Percentiles rank a stretch among this genome's conserved stretches.
These are phyloP conservation scores for Sebastes cheni DNA, from an alignment of 2,797 vertebrate genomes.

Conservation along the genomic window DNA sequence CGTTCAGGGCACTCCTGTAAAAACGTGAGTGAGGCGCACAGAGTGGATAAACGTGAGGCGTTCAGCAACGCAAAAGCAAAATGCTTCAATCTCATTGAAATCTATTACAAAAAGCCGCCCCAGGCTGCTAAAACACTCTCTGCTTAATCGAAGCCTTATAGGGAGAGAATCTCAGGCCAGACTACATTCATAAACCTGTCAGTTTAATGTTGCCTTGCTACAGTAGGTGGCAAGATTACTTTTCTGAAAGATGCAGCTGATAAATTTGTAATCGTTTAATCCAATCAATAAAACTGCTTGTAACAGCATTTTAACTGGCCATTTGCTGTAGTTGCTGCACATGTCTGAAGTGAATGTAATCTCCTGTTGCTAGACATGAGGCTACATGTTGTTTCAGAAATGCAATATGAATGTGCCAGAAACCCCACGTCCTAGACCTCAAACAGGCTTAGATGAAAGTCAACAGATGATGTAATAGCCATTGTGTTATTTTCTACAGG, in stretches of 20 bases:
- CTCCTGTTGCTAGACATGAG: neutral
- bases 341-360: neutral
- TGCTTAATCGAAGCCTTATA: no score
- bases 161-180: neutral
- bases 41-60: no score
- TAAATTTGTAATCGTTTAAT: neutral
- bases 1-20: no score
- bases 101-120: no score
- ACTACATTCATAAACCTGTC: neutral
- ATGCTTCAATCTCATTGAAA: no score
- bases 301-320: neutral
- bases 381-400: neutral
- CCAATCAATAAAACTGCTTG: neutral
- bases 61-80: no score
- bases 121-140: no score
- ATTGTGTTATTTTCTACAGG: slow-evolving; percentile 1
- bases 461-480: neutral
- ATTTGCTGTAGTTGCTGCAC: neutral
- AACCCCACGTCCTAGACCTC: neutral
- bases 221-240: neutral
- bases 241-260: neutral
- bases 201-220: neutral
- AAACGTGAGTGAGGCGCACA: no score
- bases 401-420: neutral
- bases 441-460: slow-evolving; percentile 9